Conservation (phyloP, 2,888 invertebrate genomes). For the Lycocerus yunnanus region DNA sequence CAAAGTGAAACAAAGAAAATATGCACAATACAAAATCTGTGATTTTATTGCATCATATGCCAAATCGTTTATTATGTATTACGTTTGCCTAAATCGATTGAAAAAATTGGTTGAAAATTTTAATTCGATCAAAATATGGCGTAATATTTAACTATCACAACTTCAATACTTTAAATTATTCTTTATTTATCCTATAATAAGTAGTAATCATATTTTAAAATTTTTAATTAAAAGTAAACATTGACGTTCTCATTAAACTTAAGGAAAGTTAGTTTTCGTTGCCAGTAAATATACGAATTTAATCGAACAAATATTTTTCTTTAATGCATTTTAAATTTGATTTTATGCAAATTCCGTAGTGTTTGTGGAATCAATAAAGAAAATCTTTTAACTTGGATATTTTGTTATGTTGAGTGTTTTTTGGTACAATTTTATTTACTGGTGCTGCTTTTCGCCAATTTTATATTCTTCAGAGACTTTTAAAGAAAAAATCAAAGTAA, state of each 20-base stretch:
- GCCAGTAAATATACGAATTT: background rate
- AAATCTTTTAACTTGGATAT: background rate
- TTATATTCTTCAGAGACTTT: background rate
- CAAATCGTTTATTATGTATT: too few species aligned
- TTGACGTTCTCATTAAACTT: background rate
- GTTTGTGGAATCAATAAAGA: background rate
- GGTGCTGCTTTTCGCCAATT: background rate
- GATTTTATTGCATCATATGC: too few species aligned
- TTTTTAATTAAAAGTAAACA: background rate
- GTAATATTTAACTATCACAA: too few species aligned
- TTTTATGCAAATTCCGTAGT: constrained; percentile 8
- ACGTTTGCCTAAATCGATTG: too few species aligned
- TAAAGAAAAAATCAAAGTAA: background rate
- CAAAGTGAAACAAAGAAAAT: too few species aligned
- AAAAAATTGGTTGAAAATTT: too few species aligned
- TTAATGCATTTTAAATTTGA: constrained; percentile 13
- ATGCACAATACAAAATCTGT: too few species aligned
- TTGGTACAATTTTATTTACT: background rate
- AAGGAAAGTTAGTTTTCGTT: background rate
- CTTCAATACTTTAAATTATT: background rate
- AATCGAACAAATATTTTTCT: constrained; percentile 14
- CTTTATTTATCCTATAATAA: too few species aligned
- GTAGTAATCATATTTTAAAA: background rate
- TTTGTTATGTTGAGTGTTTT: background rate
- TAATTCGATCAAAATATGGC: too few species aligned